Conservation (phyloP, 2,888 invertebrate species). For the Busseola fusca region DNA sequence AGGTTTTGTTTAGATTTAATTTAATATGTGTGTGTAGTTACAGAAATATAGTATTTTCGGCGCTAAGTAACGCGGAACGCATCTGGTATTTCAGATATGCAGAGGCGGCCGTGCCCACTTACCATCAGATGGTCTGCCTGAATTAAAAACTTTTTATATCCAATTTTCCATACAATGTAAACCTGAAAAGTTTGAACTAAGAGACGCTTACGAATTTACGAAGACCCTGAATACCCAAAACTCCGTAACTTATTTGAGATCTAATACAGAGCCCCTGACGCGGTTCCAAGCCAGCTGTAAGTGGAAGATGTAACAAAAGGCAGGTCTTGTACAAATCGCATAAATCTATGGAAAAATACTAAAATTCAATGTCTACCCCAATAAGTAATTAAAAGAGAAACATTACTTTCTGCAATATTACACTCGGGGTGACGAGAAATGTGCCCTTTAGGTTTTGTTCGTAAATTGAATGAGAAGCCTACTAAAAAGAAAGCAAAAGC, state of each 20-base stretch:
- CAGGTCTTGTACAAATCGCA: no score
- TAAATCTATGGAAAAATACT: not conserved
- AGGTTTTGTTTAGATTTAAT: not conserved
- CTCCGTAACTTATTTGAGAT: not conserved
- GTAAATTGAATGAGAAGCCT: slow-evolving; percentile 3
- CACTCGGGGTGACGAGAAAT: no score
- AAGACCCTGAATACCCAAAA: not conserved
- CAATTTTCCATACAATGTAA: not conserved
- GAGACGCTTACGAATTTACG: not conserved
- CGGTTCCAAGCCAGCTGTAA: no score
- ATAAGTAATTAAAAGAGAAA: no score
- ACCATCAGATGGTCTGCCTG: not conserved
- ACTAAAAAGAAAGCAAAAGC: not conserved
- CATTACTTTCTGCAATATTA: no score
- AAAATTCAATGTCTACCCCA: no score
- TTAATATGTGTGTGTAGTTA: not conserved
- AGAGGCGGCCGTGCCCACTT: not conserved
- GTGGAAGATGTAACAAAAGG: not conserved
- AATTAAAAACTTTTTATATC: not conserved
- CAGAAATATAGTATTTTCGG: not conserved
- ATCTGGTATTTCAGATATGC: not conserved
- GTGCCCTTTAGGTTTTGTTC: not conserved
- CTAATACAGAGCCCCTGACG: not conserved
- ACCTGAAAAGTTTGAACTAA: not conserved
- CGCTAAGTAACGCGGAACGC: not conserved